Base-by-base conservation (phyloP, 1,140 invertebrate genomes). In the Apolygus lucorum region DNA sequence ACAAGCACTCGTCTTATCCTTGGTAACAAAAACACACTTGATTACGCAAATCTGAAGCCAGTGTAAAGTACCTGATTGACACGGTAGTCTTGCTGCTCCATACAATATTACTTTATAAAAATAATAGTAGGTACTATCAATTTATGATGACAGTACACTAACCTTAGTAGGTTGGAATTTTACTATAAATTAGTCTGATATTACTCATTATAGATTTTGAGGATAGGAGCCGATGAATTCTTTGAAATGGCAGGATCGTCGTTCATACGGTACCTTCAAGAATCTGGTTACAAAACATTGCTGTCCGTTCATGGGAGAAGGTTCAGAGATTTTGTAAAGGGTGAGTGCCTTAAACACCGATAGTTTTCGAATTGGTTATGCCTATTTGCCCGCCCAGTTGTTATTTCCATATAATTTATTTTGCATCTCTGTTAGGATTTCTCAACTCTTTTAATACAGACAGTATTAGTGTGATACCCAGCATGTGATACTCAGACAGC, bases 291-390 rank as follows among this genome's bases (percentile, higher is more conserved):
- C 79, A 94, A 97, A 78, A 82, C 90, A 70, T 91, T 96, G 0
- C 78, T 96, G 1, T 93, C 91, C 21, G 92, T 95, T 0, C 81
- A 95, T 2, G 93, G 95, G 1, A 83, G 95, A 4, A 91, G 97
- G 77, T 92, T 98, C 85, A 81, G 95, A 68, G 95, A 98, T 79
- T 98, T 98, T 78, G 84, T 98, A 0, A 98, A 97, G 76, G 95
- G 95, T 65, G 74, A 76, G 67, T 70, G 21, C 25, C n/a, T n/a
- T n/a, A n/a, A n/a, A n/a, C n/a, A n/a, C n/a, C n/a, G n/a, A n/a
- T n/a, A n/a, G n/a, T n/a, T n/a, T n/a, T n/a, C n/a, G n/a, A n/a
- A n/a, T n/a, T n/a, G n/a, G n/a, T n/a, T n/a, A n/a, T n/a, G n/a
- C n/a, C n/a, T n/a, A n/a, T n/a, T n/a, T n/a, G n/a, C n/a, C n/a